A percentile compares a stretch with the other conserved stretches of the same genome.
Evolutionary conservation across 2,888 invertebrate species (phyloP).

Genomic region (Limnephilus rhombicus): DNA sequence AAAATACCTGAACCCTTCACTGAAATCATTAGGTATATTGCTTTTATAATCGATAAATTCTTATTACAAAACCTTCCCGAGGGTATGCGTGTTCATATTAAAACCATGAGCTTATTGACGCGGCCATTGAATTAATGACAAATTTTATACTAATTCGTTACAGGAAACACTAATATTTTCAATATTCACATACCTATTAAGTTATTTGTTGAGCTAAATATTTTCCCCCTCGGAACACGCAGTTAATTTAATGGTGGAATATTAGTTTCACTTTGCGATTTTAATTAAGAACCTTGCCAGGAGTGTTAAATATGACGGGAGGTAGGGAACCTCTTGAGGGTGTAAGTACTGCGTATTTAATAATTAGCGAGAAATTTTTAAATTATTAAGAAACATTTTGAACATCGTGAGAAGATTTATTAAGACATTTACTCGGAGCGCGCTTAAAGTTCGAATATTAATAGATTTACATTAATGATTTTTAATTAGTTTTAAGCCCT

Average conservation of each 20-base stretch:
- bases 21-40: neutral
- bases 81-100: neutral
- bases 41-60: neutral
- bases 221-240: neutral
- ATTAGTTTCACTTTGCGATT: constrained; percentile 21
- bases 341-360: neutral
- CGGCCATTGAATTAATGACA: neutral
- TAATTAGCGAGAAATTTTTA: constrained; percentile 5
- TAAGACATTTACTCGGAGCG: neutral
- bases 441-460: neutral
- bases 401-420: neutral
- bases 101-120: neutral
- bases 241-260: constrained; percentile 8
- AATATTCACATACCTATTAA: neutral
- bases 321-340: neutral
- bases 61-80: neutral
- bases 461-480: neutral
- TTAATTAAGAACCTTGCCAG: constrained; percentile 9
- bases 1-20: neutral
- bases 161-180: neutral
- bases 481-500: neutral
- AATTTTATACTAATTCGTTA: neutral
- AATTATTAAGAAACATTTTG: neutral
- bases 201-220: neutral
- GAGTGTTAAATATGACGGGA: neutral